These are phyloP conservation scores for Drosophila biarmipes DNA, from an alignment of 1,140 invertebrate species.

Conservation along the genomic window DNA sequence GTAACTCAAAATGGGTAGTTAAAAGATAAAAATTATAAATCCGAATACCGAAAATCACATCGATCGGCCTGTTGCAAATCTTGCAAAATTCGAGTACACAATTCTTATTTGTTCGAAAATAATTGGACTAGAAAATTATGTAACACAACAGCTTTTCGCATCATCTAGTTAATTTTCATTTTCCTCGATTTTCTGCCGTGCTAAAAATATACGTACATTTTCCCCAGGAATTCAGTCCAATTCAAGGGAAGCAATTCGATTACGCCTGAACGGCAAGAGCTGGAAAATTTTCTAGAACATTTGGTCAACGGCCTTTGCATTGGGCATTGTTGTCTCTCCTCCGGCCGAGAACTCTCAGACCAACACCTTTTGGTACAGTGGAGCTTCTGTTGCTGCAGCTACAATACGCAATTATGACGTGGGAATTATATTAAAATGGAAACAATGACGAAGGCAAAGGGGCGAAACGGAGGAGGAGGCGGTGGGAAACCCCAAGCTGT, in stretches of 20 bases:
- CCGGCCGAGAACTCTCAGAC: constrained; percentile 39
- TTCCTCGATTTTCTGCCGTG: background rate
- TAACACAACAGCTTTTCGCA: background rate
- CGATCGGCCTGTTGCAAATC: background rate
- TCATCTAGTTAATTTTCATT: background rate
- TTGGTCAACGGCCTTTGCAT: constrained; percentile 37
- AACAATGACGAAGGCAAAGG: constrained; percentile 59
- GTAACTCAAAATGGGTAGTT: too few species aligned
- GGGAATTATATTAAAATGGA: constrained; percentile 82
- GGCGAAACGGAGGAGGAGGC: background rate
- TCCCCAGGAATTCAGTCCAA: background rate
- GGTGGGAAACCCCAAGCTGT: constrained; percentile 46
- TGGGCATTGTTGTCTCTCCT: constrained; percentile 20
- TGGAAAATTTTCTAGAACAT: constrained; percentile 29
- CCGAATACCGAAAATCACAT: background rate
- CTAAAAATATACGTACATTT: background rate
- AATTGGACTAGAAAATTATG: background rate
- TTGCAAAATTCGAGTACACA: background rate
- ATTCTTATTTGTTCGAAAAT: too few species aligned
- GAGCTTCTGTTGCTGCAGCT: constrained; percentile 50
- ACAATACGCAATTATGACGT: constrained; percentile 81
- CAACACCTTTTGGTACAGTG: constrained; percentile 17
- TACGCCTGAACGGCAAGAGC: constrained; percentile 1
- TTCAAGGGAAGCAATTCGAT: constrained; percentile 10
- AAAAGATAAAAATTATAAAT: background rate